Evolutionary conservation across 2,888 invertebrate genomes (phyloP).

Genomic region (Venustoraphidia nigricollis): DNA sequence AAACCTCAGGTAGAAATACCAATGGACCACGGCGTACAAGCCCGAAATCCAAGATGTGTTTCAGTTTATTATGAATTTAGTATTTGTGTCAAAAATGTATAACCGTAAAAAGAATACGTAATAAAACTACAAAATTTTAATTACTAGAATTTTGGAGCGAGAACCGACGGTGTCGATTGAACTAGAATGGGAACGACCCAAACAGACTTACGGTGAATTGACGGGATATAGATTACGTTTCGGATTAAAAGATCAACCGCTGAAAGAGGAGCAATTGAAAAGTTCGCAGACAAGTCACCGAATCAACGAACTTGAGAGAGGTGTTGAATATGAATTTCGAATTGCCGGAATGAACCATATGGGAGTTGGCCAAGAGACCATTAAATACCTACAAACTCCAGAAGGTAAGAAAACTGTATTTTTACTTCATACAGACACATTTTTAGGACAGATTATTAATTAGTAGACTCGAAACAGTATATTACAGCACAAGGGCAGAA

Average conservation of each 20-base stretch:
- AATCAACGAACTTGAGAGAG: constrained; percentile 72
- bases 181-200: constrained; percentile 84
- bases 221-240: constrained; percentile 75
- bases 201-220: constrained; percentile 77
- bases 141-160: constrained; percentile 57
- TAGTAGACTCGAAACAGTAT: no score
- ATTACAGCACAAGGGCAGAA: no score
- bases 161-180: constrained; percentile 81
- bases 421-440: no score
- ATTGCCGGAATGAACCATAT: constrained; percentile 92
- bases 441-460: no score
- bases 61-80: no score
- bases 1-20: no score
- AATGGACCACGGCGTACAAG: no score
- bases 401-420: constrained; percentile 43
- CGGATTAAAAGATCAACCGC: constrained; percentile 68
- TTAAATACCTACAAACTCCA: constrained; percentile 81
- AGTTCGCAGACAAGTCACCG: constrained; percentile 44
- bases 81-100: no score
- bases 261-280: constrained; percentile 56
- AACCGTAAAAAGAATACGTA: no score
- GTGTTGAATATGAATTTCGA: constrained; percentile 90
- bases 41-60: no score
- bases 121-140: not conserved
- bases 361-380: constrained; percentile 87